Base-by-base conservation (phyloP, 2,797 vertebrate genomes). In the Sebastes oblongus region DNA sequence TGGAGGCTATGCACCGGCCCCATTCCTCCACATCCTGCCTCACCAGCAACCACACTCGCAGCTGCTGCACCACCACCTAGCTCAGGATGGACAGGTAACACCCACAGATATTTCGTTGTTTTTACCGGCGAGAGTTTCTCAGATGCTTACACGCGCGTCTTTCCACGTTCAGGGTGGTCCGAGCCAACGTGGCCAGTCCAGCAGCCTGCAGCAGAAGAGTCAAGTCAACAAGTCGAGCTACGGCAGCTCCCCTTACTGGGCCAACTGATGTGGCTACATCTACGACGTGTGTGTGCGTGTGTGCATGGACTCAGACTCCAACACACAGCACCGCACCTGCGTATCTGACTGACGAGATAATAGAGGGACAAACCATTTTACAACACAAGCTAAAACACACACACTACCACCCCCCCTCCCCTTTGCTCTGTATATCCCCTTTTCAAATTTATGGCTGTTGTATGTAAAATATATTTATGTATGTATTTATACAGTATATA, bases 391-490 rank as follows among this genome's bases (percentile, higher is more conserved):
- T 94, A 90, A 91, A 88, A 54, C 46, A 91, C 78, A 93, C 77
- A 96, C 94, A 95, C 95, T 90, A 94, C 93, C 93, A 87, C 93
- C 89, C 92, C 88, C 93, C 60, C 64, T 86, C 91, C 93, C 91
- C 80, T 91, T 92, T 91, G 88, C 93, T 96, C 95, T 95, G 95
- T 96, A 96, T 95, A 95, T 96, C 95, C 96, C 95, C 96, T 96
- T 96, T 97, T 95, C 93, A 95, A 96, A 96, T 96, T 96, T 96
- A 96, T 97, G 94, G 93, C 96, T 97, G 88, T 97, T 98, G 96
- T 98, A 98, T 98, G 98, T 98, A 98, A 97, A 98, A 97, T 99
- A 97, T 99, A 99, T 99, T 98, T 99, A 99, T 99, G 97, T 98
- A 97, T 97, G 97, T 98, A 98, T 98, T 97, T 99, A 96, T 96